phyloP scores from a whole-genome alignment of 2,888 invertebrate genomes.

The Nesidiocoris tenuis region DNA sequence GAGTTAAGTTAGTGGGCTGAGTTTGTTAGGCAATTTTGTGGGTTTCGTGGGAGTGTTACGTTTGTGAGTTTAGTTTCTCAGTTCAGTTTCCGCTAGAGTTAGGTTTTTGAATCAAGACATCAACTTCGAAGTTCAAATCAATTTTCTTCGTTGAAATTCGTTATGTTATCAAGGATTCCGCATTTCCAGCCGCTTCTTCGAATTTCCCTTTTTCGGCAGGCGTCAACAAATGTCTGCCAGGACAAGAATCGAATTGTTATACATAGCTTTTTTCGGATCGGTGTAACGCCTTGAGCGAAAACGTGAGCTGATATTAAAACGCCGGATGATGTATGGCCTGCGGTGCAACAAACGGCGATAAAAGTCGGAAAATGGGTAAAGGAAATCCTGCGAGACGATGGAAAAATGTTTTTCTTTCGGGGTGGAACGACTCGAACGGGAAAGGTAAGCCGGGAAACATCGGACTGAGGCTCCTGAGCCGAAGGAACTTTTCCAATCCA shows the following conservation, averaged over 20 bases:
- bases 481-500: slow-evolving; percentile 28
- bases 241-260: not conserved
- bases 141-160: too few species aligned
- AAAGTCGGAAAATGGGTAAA: slow-evolving; percentile 20
- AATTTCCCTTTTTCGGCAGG: not conserved
- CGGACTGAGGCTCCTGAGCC: not conserved
- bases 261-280: not conserved
- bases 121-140: too few species aligned
- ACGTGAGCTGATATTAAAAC: slow-evolving; percentile 13
- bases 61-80: too few species aligned
- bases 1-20: too few species aligned
- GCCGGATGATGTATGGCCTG: not conserved
- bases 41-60: too few species aligned
- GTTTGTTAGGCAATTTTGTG: too few species aligned
- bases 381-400: slow-evolving; percentile 21
- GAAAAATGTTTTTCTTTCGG: not conserved
- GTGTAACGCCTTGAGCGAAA: not conserved
- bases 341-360: slow-evolving; percentile 7
- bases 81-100: too few species aligned
- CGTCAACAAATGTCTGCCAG: not conserved
- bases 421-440: not conserved
- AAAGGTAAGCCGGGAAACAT: not conserved
- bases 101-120: too few species aligned
- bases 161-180: too few species aligned
- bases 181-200: too few species aligned